phyloP scores from a whole-genome alignment of 2,113 vertebrate species.

The Sialia sialis region DNA sequence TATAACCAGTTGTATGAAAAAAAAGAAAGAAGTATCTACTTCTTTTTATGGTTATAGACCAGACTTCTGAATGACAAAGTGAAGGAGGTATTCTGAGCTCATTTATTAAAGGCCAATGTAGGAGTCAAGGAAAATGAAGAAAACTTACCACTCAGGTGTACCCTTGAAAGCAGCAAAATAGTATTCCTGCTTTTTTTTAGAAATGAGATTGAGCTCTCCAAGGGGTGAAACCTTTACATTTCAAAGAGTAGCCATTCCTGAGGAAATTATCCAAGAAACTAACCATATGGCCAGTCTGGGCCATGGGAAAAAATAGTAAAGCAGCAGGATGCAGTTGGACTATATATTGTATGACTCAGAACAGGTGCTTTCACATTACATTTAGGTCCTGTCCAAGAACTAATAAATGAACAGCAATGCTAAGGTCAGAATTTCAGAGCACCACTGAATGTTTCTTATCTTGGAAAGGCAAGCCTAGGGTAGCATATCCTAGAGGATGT shows the following conservation, averaged over 20 bases:
- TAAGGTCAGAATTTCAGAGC: neutral
- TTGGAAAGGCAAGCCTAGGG: neutral
- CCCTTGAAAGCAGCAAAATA: neutral
- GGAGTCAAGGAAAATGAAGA: neutral
- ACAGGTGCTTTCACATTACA: neutral
- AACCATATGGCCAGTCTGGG: conserved; percentile 41
- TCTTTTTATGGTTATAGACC: neutral
- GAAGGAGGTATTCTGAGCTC: neutral
- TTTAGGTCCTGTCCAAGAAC: neutral
- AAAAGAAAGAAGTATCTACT: neutral
- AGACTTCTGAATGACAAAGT: neutral
- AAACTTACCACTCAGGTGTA: neutral
- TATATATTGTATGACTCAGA: neutral
- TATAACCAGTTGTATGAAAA: neutral
- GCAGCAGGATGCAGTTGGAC: neutral
- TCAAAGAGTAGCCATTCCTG: neutral
- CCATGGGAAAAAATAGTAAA: conserved; percentile 8
- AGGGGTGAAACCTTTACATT: neutral
- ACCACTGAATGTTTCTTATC: neutral
- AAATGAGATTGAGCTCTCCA: neutral
- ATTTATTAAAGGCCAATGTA: neutral
- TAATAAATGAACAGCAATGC: neutral
- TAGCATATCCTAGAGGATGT: neutral
- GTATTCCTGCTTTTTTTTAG: neutral
- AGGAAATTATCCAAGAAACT: neutral